phyloP scores from a whole-genome alignment of 2,888 invertebrate genomes.

The Cataglyphis rosenhaueri region DNA sequence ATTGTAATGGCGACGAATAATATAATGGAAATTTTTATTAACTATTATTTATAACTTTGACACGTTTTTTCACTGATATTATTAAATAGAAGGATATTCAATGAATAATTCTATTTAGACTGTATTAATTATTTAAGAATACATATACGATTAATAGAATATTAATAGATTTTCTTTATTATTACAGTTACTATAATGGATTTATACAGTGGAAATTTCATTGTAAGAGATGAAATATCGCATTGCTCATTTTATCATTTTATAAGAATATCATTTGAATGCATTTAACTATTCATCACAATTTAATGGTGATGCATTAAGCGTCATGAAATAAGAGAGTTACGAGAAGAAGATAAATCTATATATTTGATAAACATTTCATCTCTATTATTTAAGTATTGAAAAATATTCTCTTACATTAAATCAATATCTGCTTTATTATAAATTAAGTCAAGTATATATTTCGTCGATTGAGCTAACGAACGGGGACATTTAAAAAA shows the following conservation, averaged over 20 bases:
- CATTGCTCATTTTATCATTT: constrained; percentile 32
- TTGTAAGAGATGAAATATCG: background rate
- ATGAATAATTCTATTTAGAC: background rate
- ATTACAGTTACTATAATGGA: background rate
- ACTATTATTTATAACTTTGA: background rate
- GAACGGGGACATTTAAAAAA: background rate
- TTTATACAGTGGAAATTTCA: background rate
- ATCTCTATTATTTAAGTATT: background rate
- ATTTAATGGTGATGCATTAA: constrained; percentile 64
- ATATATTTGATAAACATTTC: background rate
- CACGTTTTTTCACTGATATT: background rate
- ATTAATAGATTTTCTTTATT: background rate
- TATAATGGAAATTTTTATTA: background rate
- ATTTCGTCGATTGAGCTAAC: background rate
- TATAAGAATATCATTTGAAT: constrained; percentile 61
- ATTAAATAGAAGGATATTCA: background rate
- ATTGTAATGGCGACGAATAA: background rate
- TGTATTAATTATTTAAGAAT: background rate
- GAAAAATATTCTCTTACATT: background rate
- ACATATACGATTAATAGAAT: background rate
- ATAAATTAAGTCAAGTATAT: background rate
- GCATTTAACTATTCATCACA: constrained; percentile 62
- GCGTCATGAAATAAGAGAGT: constrained; percentile 54
- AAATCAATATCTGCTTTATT: constrained; percentile 6
- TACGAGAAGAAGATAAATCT: constrained; percentile 54